Conservation (phyloP, 2,888 invertebrate genomes). For the Drosophila infuscata region DNA sequence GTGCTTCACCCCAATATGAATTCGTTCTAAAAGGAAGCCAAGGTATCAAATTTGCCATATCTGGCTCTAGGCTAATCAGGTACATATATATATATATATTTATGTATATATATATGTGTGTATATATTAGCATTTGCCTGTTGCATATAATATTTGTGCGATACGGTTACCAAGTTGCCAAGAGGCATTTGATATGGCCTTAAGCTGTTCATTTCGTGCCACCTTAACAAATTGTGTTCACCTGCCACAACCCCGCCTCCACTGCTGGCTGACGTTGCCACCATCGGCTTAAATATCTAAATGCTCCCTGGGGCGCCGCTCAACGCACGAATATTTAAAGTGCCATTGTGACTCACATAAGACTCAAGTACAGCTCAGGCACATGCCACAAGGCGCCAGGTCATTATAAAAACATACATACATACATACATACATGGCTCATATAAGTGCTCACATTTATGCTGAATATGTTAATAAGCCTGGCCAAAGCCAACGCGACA, state of each 20-base stretch:
- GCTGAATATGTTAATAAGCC: slow-evolving; percentile 33
- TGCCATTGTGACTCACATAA: slow-evolving; percentile 45
- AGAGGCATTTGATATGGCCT: slow-evolving; percentile 11
- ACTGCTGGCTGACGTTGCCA: background rate
- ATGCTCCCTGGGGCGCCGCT: slow-evolving; percentile 56
- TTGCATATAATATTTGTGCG: background rate
- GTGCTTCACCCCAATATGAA: background rate
- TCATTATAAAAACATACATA: slow-evolving; percentile 18
- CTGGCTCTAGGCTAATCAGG: background rate
- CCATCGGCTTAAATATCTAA: slow-evolving; percentile 41
- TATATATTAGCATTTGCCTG: slow-evolving; percentile 12
- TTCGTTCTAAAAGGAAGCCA: background rate
- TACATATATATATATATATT: background rate
- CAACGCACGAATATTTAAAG: slow-evolving; percentile 45
- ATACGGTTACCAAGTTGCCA: background rate
- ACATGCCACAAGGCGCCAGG: slow-evolving; percentile 21
- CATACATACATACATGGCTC: slow-evolving; percentile 6
- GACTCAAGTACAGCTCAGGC: slow-evolving; percentile 35
- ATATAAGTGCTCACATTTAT: slow-evolving; percentile 17
- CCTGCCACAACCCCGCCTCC: slow-evolving; percentile 5
- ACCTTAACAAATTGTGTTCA: slow-evolving; percentile 39
- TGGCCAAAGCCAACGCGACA: slow-evolving; percentile 6
- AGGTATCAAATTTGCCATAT: background rate
- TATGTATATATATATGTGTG: background rate
- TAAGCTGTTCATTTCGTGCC: slow-evolving; percentile 29